Conservation (phyloP, 2,113 vertebrate genomes). For the Catharus fuscescens region DNA sequence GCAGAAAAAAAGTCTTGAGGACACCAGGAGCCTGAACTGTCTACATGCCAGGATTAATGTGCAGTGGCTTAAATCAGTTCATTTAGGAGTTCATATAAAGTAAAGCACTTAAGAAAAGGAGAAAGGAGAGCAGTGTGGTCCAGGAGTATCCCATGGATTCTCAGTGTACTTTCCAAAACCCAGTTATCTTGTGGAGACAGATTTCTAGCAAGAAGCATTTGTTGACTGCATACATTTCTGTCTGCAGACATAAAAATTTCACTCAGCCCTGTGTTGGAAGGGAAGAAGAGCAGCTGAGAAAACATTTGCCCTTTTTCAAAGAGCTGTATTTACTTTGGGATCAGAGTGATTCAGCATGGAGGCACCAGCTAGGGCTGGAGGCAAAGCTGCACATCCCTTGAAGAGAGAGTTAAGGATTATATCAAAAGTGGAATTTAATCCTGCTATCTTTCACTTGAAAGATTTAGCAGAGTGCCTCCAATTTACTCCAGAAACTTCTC, state of each 20-base stretch:
- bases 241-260: constrained; percentile 38
- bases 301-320: constrained; percentile 44
- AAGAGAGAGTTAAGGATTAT: not conserved
- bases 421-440: constrained; percentile 20
- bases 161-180: not conserved
- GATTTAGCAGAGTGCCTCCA: not conserved
- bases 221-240: not conserved
- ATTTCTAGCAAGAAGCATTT: not conserved
- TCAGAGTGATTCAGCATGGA: constrained; percentile 8
- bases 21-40: not conserved
- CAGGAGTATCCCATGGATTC: not conserved
- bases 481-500: not conserved
- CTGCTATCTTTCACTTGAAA: not conserved
- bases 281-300: constrained; percentile 44
- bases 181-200: not conserved
- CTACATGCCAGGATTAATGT: not conserved
- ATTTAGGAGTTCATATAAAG: not conserved
- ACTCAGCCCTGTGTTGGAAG: not conserved
- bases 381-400: not conserved
- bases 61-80: not conserved
- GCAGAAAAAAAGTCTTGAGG: not conserved
- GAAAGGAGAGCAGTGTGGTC: not conserved
- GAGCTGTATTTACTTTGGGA: constrained; percentile 31
- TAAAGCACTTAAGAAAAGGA: not conserved
- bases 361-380: constrained; percentile 23